Evolutionary conservation across 2,797 vertebrate genomes (phyloP).

Genomic region (Phoeniculus purpureus): DNA sequence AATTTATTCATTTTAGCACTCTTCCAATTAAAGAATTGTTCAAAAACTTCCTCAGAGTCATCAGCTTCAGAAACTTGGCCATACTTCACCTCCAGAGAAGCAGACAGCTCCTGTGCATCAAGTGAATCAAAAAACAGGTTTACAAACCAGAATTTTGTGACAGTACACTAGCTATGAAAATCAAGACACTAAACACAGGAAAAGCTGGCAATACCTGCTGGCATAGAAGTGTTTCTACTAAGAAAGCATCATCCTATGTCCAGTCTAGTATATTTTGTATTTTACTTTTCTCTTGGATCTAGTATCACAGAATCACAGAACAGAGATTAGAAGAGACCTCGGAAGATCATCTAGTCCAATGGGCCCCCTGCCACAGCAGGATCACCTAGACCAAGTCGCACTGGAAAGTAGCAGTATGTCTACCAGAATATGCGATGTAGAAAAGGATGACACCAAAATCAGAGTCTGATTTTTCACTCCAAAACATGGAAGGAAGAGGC

Average conservation of each 20-base stretch:
- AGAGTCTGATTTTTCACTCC: not conserved
- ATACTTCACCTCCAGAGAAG: slow-evolving; percentile 64
- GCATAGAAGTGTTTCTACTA: not conserved
- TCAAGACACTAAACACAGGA: not conserved
- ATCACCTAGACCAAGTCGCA: too few species aligned
- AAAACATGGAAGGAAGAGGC: not conserved
- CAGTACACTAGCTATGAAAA: not conserved
- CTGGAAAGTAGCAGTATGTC: not conserved
- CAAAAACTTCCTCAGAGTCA: slow-evolving; percentile 69
- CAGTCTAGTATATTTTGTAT: not conserved
- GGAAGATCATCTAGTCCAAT: too few species aligned
- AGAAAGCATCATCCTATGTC: not conserved
- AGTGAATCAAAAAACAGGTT: not conserved
- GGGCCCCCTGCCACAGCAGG: too few species aligned
- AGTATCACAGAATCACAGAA: too few species aligned
- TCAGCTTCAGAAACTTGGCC: slow-evolving; percentile 53
- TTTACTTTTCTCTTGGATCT: not conserved
- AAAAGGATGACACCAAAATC: not conserved
- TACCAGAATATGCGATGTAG: not conserved
- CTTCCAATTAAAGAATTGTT: slow-evolving; percentile 78
- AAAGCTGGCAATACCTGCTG: not conserved
- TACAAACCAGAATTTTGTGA: not conserved
- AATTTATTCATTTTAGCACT: slow-evolving; percentile 71
- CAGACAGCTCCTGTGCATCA: slow-evolving; percentile 57
- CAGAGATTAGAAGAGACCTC: too few species aligned